phyloP scores from a whole-genome alignment of 2,888 invertebrate genomes.

The Steinernema carpocapsae region DNA sequence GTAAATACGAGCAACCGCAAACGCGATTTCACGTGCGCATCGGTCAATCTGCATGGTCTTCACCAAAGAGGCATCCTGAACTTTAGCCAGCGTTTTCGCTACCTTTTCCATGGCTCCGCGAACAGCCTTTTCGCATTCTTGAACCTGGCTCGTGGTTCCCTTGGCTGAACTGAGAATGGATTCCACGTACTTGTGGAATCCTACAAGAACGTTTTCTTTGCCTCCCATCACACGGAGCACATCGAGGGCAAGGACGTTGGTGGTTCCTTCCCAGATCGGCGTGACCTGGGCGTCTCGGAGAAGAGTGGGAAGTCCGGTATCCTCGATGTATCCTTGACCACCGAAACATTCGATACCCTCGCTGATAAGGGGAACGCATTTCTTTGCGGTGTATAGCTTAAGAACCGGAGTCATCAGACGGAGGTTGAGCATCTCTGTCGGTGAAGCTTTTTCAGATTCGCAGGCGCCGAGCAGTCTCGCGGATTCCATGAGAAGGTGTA shows the following conservation, averaged over 20 bases:
- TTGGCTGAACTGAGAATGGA: constrained; percentile 12
- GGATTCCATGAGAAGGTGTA: constrained; percentile 71
- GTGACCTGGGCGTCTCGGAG: constrained; percentile 74
- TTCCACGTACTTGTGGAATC: constrained; percentile 67
- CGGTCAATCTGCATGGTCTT: constrained; percentile 65
- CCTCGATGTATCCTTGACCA: constrained; percentile 75
- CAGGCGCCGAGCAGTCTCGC: constrained; percentile 72
- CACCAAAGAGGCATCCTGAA: constrained; percentile 41
- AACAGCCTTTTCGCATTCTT: constrained; percentile 43
- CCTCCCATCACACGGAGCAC: constrained; percentile 73
- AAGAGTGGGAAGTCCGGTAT: constrained; percentile 73
- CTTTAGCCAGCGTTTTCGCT: constrained; percentile 45
- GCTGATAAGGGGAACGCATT: constrained; percentile 72
- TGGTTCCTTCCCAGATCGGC: constrained; percentile 75
- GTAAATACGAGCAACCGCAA: constrained; percentile 71
- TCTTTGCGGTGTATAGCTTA: constrained; percentile 74
- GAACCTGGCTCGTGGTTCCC: constrained; percentile 19
- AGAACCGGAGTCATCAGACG: constrained; percentile 73
- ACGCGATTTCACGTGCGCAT: constrained; percentile 72
- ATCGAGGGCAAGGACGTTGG: constrained; percentile 74
- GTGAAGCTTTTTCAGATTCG: constrained; percentile 69
- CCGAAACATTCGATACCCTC: constrained; percentile 74
- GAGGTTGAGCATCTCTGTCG: constrained; percentile 70
- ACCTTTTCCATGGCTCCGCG: constrained; percentile 45
- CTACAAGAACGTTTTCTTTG: constrained; percentile 70